phyloP scores from a whole-genome alignment of 2,797 vertebrate species.

The Chelon labrosus region DNA sequence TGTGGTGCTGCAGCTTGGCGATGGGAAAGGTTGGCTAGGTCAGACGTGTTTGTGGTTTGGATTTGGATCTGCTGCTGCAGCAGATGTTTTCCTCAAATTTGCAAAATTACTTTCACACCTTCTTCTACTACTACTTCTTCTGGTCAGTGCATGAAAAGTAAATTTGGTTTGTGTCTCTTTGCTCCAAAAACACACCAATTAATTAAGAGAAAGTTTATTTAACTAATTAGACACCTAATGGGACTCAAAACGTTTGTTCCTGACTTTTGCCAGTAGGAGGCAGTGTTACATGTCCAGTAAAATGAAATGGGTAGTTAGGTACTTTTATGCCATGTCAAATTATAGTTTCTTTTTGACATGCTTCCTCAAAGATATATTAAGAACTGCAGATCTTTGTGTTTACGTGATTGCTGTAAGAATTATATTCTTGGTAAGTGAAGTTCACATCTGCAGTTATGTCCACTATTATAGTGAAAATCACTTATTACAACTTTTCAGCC shows the following conservation, averaged over 20 bases:
- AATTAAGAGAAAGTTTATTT: too few relatives aligned
- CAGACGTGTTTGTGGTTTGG: constrained; percentile 29
- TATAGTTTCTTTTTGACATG: too few relatives aligned
- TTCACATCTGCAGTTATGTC: not conserved
- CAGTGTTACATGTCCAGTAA: not conserved
- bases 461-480: not conserved
- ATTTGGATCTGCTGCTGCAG: constrained; percentile 39
- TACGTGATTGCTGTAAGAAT: not conserved
- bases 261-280: constrained; percentile 52
- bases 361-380: not conserved
- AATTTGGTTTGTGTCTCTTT: not conserved
- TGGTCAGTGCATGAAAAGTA: not conserved
- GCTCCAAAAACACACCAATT: too few relatives aligned
- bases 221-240: too few relatives aligned
- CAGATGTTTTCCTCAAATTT: constrained; percentile 58
- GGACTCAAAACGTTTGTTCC: not conserved
- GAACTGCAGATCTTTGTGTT: not conserved
- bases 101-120: constrained; percentile 43
- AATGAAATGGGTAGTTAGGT: too few relatives aligned
- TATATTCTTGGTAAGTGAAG: too few relatives aligned
- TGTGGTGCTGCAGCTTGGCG: constrained; percentile 1
- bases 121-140: not conserved
- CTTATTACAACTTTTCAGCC: not conserved
- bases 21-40: constrained; percentile 37
- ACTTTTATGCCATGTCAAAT: too few relatives aligned